Conservation (phyloP, 2,113 vertebrate genomes). For the Cyanoderma ruficeps region DNA sequence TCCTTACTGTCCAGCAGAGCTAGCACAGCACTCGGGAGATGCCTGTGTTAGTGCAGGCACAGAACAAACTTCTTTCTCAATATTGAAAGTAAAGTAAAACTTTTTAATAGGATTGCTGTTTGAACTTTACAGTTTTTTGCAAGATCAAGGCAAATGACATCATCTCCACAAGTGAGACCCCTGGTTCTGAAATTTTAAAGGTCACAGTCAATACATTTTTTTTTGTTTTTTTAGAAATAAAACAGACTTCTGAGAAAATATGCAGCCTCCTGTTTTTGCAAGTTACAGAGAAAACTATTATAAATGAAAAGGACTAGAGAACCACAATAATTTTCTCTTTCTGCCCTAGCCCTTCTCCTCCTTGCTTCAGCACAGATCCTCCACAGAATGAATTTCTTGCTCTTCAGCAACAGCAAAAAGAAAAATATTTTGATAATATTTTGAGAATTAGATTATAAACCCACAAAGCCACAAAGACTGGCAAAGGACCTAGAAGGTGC, state of each 20-base stretch:
- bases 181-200: slow-evolving; percentile 52
- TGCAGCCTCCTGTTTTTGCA: not conserved
- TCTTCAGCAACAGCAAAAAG: slow-evolving; percentile 17
- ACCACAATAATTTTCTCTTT: slow-evolving; percentile 19
- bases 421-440: slow-evolving; percentile 65
- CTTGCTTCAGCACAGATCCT: not conserved
- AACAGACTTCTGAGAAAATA: slow-evolving; percentile 38
- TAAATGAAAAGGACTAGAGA: slow-evolving; percentile 5
- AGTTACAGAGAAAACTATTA: slow-evolving; percentile 3
- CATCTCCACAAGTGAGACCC: slow-evolving; percentile 32
- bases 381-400: not conserved
- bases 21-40: not conserved
- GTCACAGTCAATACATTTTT: not conserved
- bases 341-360: not conserved
- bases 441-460: slow-evolving; percentile 53
- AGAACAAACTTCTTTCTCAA: slow-evolving; percentile 8
- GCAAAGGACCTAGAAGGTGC: slow-evolving; percentile 36
- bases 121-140: slow-evolving; percentile 35
- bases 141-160: slow-evolving; percentile 60
- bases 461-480: slow-evolving; percentile 67
- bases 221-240: not conserved
- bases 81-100: slow-evolving; percentile 44
- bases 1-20: slow-evolving; percentile 8
- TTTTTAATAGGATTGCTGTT: slow-evolving; percentile 57
- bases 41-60: not conserved